These are phyloP conservation scores for Haliclystus octoradiatus DNA, from an alignment of 30 jellyfish, hydroid and myxozoan species.

Conservation along the genomic window DNA sequence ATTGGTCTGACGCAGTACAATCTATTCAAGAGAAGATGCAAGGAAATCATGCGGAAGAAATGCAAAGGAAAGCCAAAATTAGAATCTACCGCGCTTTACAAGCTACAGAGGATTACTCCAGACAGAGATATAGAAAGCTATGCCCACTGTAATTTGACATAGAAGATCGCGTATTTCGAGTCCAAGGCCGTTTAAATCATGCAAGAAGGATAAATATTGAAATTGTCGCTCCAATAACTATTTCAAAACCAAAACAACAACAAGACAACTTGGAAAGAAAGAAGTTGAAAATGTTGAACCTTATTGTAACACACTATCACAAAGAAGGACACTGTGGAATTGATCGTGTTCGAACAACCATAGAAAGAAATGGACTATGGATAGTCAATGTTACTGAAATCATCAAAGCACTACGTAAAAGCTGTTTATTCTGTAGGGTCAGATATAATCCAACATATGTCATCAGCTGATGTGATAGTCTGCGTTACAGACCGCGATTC, in stretches of 20 bases:
- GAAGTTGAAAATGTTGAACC: not conserved
- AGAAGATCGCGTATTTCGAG: not conserved
- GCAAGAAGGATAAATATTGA: not conserved
- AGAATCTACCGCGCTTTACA: not conserved
- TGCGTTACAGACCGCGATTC: too few relatives aligned
- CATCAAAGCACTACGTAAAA: not conserved
- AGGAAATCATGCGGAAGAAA: not conserved
- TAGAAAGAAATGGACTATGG: constrained; percentile 1
- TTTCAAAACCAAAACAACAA: not conserved
- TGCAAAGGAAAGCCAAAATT: not conserved
- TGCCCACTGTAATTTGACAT: not conserved
- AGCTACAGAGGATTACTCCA: not conserved
- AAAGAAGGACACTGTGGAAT: not conserved
- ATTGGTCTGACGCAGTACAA: not conserved
- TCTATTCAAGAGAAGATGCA: not conserved
- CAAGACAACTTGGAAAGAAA: not conserved
- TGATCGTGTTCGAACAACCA: not conserved
- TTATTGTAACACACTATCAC: not conserved
- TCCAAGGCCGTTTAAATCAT: not conserved
- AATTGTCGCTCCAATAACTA: not conserved
- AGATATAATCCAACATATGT: not conserved
- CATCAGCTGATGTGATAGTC: too few relatives aligned
- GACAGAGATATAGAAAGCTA: not conserved
- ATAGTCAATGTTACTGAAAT: not conserved
- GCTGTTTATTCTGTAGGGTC: not conserved